Base-by-base conservation (phyloP, 2,113 vertebrate species). In the Litocranius walleri region DNA sequence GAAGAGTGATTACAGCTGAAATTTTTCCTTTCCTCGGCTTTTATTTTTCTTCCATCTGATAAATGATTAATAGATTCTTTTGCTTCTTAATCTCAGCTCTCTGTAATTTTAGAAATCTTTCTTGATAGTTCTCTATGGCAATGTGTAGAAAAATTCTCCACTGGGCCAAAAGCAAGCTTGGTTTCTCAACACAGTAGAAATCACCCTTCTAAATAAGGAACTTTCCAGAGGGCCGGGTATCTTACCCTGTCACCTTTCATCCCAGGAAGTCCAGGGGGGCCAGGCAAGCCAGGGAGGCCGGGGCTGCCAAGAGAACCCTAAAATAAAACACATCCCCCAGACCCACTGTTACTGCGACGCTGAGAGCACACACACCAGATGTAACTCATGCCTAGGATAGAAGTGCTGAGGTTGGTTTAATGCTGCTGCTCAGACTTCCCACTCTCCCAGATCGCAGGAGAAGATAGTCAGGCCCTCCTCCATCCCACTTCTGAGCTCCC, bases 181-280 rank as follows among this genome's bases (percentile, higher is more conserved):
- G 48, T 77, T 96, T 95, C 52, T 89, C 85, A 61, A 62, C 36
- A 80, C 10, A 89, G 33, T 85, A 88, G 45, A 84, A 83, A 52
- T 88, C 52, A 56, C 0, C 48, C 43, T 92, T 84, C 21, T 56
- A 91, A 43, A 93, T 54, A 91, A 82, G 12, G 57, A 77, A 62
- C 10, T 29, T 14, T 88, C n/a, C 1, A 5, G 40, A 80, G 4
- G 7, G 21, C 62, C 88, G 14, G 36, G 5, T 93, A 85, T 95
- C 99, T 99, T 99, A 99, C 99, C 99, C 99, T 99, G 90, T 99
- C 99, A 96, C 99, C 99, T 98, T 99, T 99, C 96, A 98, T 96
- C 95, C 99, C 99, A 95, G 99, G 99, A 56, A 99, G 97, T 61
- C 99, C 99, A 95, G 99, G 98, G 85, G 99, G 99, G 59, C 99